Percentiles rank a stretch among this genome's conserved stretches.
Evolutionary conservation across 37 sponge, comb jelly and placozoan species (phyloP).

Genomic region (Chondrilla cf. caribensis): DNA sequence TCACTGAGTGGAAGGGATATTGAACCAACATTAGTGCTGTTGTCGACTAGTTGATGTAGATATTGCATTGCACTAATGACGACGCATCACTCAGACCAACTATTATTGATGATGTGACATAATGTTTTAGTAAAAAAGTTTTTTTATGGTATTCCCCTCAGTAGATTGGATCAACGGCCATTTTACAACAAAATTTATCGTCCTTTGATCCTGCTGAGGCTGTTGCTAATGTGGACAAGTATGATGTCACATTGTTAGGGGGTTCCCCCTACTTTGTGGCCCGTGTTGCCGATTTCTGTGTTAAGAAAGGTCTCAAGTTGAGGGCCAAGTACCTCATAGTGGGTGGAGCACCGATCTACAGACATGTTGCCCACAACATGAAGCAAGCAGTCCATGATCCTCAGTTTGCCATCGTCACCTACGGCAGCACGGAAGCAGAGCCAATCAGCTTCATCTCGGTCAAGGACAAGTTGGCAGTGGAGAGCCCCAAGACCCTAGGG

Average conservation of each 20-base stretch:
- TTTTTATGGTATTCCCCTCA: no score
- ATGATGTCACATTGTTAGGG: slow-evolving; percentile 25
- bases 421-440: slow-evolving; percentile 86
- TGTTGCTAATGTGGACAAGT: slow-evolving; percentile 34
- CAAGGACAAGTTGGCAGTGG: slow-evolving; percentile 48
- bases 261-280: slow-evolving; percentile 70
- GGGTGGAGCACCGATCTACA: slow-evolving; percentile 77
- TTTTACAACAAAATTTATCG: slow-evolving; percentile 35
- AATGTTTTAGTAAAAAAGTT: no score
- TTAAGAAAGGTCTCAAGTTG: slow-evolving; percentile 28
- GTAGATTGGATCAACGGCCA: slow-evolving; percentile 59
- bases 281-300: slow-evolving; percentile 45
- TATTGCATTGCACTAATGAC: no score
- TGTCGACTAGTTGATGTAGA: no score
- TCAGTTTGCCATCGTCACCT: slow-evolving; percentile 34
- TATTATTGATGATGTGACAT: no score
- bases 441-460: slow-evolving; percentile 63
- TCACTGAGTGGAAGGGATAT: no score
- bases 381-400: slow-evolving; percentile 24
- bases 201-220: slow-evolving; percentile 42
- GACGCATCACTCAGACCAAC: no score
- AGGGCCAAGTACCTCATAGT: slow-evolving; percentile 35
- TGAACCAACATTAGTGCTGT: no score
- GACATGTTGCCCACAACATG: slow-evolving; percentile 35
- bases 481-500: slow-evolving; percentile 29